Conservation (phyloP, 2,113 vertebrate genomes). For the Syrrhaptes paradoxus region DNA sequence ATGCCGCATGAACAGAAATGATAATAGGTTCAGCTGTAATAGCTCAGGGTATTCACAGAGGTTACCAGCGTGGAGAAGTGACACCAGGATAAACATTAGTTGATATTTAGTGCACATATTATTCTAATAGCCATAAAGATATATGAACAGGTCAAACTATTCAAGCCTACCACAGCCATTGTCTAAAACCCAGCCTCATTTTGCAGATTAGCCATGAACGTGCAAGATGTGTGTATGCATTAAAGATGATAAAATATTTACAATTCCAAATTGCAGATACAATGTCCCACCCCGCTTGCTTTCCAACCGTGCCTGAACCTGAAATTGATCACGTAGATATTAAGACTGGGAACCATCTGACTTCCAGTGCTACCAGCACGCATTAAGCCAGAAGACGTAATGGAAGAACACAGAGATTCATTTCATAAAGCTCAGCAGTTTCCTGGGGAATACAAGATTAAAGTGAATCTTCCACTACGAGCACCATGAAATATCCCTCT, state of each 20-base stretch:
- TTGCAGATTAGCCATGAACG: slow-evolving; percentile 17
- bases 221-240: background rate
- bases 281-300: background rate
- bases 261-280: slow-evolving; percentile 44
- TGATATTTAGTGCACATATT: background rate
- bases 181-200: background rate
- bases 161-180: background rate
- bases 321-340: background rate
- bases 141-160: slow-evolving; percentile 32
- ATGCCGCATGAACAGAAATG: background rate
- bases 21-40: background rate
- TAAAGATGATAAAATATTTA: slow-evolving; percentile 66
- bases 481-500: background rate
- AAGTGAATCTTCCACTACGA: background rate
- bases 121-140: background rate
- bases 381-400: slow-evolving; percentile 1
- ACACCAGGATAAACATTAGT: background rate
- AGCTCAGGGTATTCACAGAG: background rate
- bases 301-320: slow-evolving; percentile 13
- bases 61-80: background rate
- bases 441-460: slow-evolving; percentile 9
- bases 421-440: slow-evolving; percentile 11
- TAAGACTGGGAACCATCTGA: background rate
- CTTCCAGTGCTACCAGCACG: slow-evolving; percentile 8
- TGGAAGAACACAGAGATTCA: background rate